phyloP scores from a whole-genome alignment of 2,797 vertebrate species.

The Pachyuromys duprasi region DNA sequence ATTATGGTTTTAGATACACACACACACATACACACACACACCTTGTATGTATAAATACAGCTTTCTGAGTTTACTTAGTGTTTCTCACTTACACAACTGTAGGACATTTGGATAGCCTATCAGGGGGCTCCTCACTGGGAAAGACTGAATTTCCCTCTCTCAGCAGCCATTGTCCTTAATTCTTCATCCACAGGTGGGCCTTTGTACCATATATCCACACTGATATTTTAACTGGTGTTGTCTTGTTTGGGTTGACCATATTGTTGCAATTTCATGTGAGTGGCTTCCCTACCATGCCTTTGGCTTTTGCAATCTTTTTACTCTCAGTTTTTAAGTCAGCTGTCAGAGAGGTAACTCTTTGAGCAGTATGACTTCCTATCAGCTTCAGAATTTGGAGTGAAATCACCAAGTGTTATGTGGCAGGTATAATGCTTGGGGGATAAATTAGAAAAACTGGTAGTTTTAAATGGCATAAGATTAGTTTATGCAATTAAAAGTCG shows the following conservation, averaged over 20 bases:
- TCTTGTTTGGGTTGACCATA: not conserved
- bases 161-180: not conserved
- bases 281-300: not conserved
- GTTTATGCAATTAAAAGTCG: not conserved
- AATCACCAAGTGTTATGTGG: not conserved
- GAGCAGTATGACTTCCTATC: not conserved
- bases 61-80: not conserved
- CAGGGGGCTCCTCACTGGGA: not conserved
- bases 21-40: not conserved
- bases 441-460: not conserved
- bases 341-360: not conserved
- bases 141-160: not conserved
- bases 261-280: not conserved
- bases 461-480: not conserved
- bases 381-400: not conserved
- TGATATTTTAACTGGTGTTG: not conserved
- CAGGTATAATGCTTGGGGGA: not conserved
- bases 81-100: not conserved
- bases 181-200: not conserved
- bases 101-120: not conserved
- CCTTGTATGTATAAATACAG: not conserved
- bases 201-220: not conserved
- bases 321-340: not conserved
- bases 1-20: not conserved
- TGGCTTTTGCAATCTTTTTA: not conserved